A percentile compares a stretch with the other conserved stretches of the same genome.
phyloP scores from a whole-genome alignment of 2,797 vertebrate genomes.

The Babyrousa celebensis region DNA sequence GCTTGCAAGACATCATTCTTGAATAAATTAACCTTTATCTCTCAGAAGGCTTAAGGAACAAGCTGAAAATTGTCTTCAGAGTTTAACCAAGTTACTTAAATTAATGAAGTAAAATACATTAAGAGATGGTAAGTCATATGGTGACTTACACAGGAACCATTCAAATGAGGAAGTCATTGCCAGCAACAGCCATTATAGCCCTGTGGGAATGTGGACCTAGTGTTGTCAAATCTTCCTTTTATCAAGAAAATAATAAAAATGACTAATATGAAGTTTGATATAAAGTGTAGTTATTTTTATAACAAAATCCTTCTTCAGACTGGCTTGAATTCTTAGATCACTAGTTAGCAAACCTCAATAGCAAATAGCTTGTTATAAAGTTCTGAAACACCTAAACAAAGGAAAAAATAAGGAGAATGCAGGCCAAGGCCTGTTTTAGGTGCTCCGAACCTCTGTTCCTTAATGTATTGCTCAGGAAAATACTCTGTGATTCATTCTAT shows the following conservation, averaged over 20 bases:
- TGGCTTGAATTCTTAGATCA: neutral
- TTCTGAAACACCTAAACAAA: conserved; percentile 3
- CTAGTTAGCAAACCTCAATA: conserved; percentile 24
- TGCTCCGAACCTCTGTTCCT: neutral
- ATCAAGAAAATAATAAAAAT: conserved; percentile 39
- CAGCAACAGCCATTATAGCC: neutral
- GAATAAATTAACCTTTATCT: neutral
- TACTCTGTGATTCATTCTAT: neutral
- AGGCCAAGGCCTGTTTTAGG: neutral
- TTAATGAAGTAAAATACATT: conserved; percentile 13
- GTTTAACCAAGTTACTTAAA: neutral
- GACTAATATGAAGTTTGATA: neutral
- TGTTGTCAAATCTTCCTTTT: neutral
- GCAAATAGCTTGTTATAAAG: conserved; percentile 25
- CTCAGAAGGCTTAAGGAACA: neutral
- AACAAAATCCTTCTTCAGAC: neutral
- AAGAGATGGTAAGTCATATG: neutral
- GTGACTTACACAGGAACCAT: neutral
- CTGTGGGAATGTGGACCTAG: neutral
- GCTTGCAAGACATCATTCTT: neutral
- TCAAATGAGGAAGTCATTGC: neutral
- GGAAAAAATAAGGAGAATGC: neutral
- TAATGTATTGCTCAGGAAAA: neutral
- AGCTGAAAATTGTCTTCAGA: neutral
- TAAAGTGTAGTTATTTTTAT: conserved; percentile 33